These are phyloP conservation scores for Ibidorhyncha struthersii DNA, from an alignment of 2,113 vertebrate species.

Conservation along the genomic window DNA sequence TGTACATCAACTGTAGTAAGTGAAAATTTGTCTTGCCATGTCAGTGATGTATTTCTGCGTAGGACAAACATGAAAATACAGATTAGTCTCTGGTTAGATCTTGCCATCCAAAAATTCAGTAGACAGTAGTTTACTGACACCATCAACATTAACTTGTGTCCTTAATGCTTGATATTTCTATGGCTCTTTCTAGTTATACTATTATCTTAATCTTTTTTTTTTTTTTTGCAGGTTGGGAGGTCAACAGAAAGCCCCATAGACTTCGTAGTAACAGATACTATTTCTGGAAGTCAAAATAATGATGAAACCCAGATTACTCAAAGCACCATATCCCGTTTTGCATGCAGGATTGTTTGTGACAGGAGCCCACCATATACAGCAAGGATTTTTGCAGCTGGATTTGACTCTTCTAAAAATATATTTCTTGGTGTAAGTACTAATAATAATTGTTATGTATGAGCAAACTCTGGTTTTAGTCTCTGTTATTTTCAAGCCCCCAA, in stretches of 20 bases:
- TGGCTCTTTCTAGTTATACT: not conserved
- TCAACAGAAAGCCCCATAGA: conserved; percentile 98
- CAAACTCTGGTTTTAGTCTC: not conserved
- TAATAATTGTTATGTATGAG: not conserved
- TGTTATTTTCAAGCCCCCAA: not conserved
- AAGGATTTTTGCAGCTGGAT: conserved; percentile 95
- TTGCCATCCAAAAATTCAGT: not conserved
- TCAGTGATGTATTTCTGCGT: not conserved
- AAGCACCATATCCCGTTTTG: conserved; percentile 98
- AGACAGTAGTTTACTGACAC: not conserved
- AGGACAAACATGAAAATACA: not conserved
- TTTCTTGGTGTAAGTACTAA: conserved; percentile 91
- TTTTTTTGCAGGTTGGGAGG: conserved; percentile 85
- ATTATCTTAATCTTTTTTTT: not conserved
- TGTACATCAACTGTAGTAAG: not conserved
- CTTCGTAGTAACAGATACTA: conserved; percentile 96
- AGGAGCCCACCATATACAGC: conserved; percentile 89
- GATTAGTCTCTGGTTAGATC: not conserved
- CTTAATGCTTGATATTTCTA: not conserved
- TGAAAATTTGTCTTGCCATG: not conserved
- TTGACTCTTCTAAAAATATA: conserved; percentile 98
- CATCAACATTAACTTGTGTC: not conserved
- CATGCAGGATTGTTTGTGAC: conserved; percentile 95
- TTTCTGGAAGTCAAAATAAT: conserved; percentile 87
- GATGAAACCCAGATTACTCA: conserved; percentile 95